Percentiles rank a stretch among this genome's conserved stretches.
Conservation (phyloP, 2,113 vertebrate genomes). For the Conger conger region DNA sequence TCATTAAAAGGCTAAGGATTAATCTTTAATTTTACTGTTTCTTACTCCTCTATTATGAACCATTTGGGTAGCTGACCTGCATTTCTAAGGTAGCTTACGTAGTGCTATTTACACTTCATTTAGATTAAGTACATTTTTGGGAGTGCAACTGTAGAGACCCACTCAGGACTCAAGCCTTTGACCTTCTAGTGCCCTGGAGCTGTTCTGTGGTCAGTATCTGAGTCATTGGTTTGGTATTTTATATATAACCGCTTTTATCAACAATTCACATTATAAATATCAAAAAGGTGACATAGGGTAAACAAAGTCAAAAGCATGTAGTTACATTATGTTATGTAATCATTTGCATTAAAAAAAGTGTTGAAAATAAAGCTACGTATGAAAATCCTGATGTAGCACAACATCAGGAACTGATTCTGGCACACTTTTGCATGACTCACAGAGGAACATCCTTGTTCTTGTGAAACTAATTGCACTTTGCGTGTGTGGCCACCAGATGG, state of each 20-base stretch:
- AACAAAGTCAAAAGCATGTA: background rate
- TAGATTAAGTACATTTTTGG: background rate
- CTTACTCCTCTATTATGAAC: background rate
- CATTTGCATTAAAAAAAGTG: background rate
- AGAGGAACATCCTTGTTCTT: background rate
- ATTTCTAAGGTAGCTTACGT: background rate
- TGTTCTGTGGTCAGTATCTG: background rate
- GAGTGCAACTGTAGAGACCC: background rate
- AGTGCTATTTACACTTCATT: background rate
- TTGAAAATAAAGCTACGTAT: background rate
- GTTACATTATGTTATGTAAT: background rate
- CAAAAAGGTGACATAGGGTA: background rate
- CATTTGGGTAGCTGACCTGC: background rate
- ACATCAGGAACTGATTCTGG: background rate
- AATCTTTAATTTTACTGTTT: background rate
- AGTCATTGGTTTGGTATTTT: background rate
- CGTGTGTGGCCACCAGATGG: constrained; percentile 23
- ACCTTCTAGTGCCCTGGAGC: background rate
- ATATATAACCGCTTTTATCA: background rate
- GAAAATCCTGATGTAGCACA: background rate
- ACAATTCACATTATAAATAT: background rate
- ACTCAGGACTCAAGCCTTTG: background rate
- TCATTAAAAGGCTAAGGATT: background rate
- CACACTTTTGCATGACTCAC: background rate
- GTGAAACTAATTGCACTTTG: background rate